Base-by-base conservation (phyloP, 2,113 vertebrate genomes). In the Hipposideros armiger region DNA sequence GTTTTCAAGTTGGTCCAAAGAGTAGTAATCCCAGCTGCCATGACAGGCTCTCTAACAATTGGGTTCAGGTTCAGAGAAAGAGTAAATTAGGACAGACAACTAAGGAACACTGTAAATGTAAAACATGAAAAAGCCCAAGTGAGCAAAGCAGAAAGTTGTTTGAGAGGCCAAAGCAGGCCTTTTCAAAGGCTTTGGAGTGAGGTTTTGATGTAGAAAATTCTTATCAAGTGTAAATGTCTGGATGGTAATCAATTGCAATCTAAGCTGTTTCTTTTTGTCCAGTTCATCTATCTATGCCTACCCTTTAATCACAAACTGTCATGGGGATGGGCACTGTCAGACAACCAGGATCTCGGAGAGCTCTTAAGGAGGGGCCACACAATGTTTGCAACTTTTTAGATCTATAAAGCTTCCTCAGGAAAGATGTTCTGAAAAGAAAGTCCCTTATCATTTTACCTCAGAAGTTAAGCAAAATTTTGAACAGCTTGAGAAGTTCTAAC, bases 111-210 rank as follows among this genome's bases (percentile, higher is more conserved):
- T 67, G 30, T 47, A 4, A 91, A 91, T 13, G 7, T 64, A 77
- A 83, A 93, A 91, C 11, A 30, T 24, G 58, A 78, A 95, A 90
- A 84, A 64, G 4, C 24, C 60, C 8, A 17, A 3, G 11, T 36
- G 62, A 92, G 47, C 82, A 83, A 93, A 95, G 78, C 67, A 93
- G 58, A 42, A 93, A 92, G 40, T 17, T 87, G 26, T 77, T 88
- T 56, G 15, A 66, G 62, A 87, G 67, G 45, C 26, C 90, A 86
- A 97, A 72, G 3, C 24, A 76, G 50, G 14, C 45, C 82, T 96
- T 92, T 91, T 92, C 58, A 85, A 80, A 90, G 90, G 50, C n/a
- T 91, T 28, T 36, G 14, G 7, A 67, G 52, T 80, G 30, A 87
- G 45, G 17, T 74, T 94, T 74, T 89, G 16, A 87, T 82, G 93